These are phyloP conservation scores for Neoarius graeffei DNA, from an alignment of 2,113 vertebrate genomes.

Conservation along the genomic window DNA sequence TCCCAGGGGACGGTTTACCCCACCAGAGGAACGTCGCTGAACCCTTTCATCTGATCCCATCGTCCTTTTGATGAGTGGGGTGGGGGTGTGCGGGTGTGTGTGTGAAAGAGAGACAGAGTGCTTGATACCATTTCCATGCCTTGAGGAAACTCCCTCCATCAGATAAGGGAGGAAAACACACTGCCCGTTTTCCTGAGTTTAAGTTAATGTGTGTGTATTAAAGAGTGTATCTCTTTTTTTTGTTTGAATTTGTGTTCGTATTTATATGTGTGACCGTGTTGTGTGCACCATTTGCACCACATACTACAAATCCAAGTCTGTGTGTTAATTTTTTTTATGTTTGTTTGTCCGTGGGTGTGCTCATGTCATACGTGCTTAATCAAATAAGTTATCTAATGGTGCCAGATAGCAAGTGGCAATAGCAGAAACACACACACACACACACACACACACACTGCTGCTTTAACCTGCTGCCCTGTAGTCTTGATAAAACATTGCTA, in stretches of 20 bases:
- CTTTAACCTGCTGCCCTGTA: conserved; percentile 64
- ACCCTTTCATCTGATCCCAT: conserved; percentile 77
- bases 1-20: conserved; percentile 78
- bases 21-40: conserved; percentile 73
- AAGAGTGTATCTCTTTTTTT: conserved; percentile 21
- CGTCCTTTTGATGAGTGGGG: conserved; percentile 41
- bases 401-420: conserved; percentile 11
- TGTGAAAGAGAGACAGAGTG: conserved; percentile 24
- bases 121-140: conserved; percentile 67
- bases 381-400: conserved; percentile 63
- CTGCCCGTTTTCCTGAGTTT: conserved; percentile 11
- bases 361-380: conserved; percentile 59
- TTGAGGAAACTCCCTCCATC: conserved; percentile 62
- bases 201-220: conserved; percentile 40
- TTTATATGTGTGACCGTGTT: conserved; percentile 42
- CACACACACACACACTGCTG: conserved; percentile 42
- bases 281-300: conserved; percentile 50
- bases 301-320: conserved; percentile 49
- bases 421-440: conserved; percentile 28
- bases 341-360: conserved; percentile 40
- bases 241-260: conserved; percentile 27
- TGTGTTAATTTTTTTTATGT: conserved; percentile 36
- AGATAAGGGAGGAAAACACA: conserved; percentile 40
- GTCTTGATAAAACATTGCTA: conserved; percentile 37
- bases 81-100: not conserved